Evolutionary conservation across 2,888 invertebrate species (phyloP).

Genomic region (Chloroclysta siterata): DNA sequence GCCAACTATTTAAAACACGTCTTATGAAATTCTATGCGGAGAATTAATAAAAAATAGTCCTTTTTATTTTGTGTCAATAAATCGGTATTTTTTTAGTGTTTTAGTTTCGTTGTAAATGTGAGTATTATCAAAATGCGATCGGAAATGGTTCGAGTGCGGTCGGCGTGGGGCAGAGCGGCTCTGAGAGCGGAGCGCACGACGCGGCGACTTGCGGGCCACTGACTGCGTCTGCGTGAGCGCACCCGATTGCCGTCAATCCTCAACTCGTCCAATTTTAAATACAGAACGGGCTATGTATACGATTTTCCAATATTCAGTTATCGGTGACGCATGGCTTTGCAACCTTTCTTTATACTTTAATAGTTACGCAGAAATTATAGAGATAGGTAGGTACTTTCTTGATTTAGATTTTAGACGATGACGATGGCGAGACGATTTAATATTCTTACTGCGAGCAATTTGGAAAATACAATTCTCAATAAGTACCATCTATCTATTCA

Average conservation of each 20-base stretch:
- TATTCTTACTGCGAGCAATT: too few relatives aligned
- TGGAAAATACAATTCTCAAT: too few relatives aligned
- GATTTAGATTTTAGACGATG: neutral
- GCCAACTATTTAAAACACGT: conserved; percentile 78
- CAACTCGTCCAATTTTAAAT: conserved; percentile 77
- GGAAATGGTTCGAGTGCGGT: conserved; percentile 62
- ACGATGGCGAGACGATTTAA: too few relatives aligned
- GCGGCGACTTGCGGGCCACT: conserved; percentile 79
- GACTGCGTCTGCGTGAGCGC: conserved; percentile 73
- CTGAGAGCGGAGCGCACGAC: conserved; percentile 72
- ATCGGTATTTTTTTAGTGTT: conserved; percentile 51
- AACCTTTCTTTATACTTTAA: conserved; percentile 10
- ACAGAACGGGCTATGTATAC: conserved; percentile 61
- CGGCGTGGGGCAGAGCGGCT: conserved; percentile 59
- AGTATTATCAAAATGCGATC: conserved; percentile 60
- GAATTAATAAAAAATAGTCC: conserved; percentile 48
- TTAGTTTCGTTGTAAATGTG: conserved; percentile 30
- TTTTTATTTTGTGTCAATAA: conserved; percentile 55
- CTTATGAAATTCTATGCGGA: conserved; percentile 61
- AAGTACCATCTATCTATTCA: too few relatives aligned
- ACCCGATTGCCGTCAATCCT: conserved; percentile 58
- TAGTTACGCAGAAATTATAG: neutral
- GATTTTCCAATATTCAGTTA: conserved; percentile 62
- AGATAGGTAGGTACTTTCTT: neutral
- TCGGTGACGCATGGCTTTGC: conserved; percentile 20